Conservation (phyloP, 2,888 invertebrate species). For the Osmoderma eremita region DNA sequence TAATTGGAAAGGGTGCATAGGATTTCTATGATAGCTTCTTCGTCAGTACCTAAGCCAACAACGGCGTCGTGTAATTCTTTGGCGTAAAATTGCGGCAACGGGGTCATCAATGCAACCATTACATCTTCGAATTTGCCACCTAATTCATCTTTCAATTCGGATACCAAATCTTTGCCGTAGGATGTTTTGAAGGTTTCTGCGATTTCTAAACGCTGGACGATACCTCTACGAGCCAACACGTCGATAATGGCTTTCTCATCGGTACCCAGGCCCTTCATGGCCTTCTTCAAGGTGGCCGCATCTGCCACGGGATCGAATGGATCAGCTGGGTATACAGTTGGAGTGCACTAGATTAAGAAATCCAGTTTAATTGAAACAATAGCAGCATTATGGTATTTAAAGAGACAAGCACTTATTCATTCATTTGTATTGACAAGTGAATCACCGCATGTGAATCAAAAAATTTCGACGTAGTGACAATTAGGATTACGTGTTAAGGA, state of each 20-base stretch:
- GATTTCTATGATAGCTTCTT: constrained; percentile 91
- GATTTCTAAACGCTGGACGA: constrained; percentile 90
- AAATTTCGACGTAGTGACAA: too few species aligned
- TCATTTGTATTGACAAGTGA: too few species aligned
- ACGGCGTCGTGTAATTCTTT: constrained; percentile 90
- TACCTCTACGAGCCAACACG: constrained; percentile 86
- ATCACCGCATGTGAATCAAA: too few species aligned
- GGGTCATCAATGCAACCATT: constrained; percentile 90
- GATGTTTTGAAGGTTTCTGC: constrained; percentile 90
- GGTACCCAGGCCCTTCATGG: constrained; percentile 94
- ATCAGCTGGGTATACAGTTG: constrained; percentile 87
- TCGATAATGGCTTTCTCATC: constrained; percentile 93
- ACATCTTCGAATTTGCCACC: constrained; percentile 91
- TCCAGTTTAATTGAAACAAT: too few species aligned
- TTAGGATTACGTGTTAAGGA: too few species aligned
- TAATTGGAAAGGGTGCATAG: constrained; percentile 91
- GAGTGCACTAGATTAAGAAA: constrained; percentile 74
- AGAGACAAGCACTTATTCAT: too few species aligned
- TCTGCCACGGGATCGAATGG: constrained; percentile 87
- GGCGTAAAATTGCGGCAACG: constrained; percentile 89
- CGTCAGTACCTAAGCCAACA: constrained; percentile 87
- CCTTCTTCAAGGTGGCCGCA: constrained; percentile 85
- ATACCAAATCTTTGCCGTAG: constrained; percentile 85
- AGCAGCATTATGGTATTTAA: too few species aligned
- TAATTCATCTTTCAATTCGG: constrained; percentile 88